Percentiles rank a stretch among this genome's conserved stretches.
These are phyloP conservation scores for Oenanthe melanoleuca DNA, from an alignment of 2,113 vertebrate species.

Conservation along the genomic window DNA sequence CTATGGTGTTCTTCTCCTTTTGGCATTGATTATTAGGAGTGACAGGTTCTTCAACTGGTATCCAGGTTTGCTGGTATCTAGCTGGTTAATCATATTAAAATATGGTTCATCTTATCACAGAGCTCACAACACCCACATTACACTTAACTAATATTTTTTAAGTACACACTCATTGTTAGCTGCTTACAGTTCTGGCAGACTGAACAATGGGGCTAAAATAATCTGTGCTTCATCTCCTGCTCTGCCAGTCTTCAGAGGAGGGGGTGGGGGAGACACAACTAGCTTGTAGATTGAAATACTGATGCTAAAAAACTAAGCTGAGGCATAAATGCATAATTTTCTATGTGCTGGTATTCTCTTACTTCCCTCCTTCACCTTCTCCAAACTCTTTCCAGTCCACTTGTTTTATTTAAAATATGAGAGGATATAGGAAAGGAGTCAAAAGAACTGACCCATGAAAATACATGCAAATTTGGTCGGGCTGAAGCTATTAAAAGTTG, in stretches of 20 bases:
- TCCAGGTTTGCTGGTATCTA: not conserved
- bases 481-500: slow-evolving; percentile 19
- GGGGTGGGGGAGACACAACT: not conserved
- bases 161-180: not conserved
- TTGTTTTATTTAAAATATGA: not conserved
- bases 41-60: not conserved
- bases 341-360: not conserved
- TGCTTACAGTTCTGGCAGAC: not conserved
- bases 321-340: not conserved
- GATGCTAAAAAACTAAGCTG: not conserved
- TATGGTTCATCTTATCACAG: not conserved
- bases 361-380: not conserved
- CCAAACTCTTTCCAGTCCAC: not conserved
- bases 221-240: not conserved
- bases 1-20: not conserved
- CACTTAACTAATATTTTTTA: not conserved
- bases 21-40: not conserved
- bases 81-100: not conserved
- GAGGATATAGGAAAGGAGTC: not conserved
- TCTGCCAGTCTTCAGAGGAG: not conserved
- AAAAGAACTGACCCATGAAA: not conserved
- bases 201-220: slow-evolving; percentile 9
- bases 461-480: not conserved
- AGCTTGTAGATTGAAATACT: not conserved
- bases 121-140: not conserved